Percentiles rank a stretch among this genome's conserved stretches.
Conservation (phyloP, 2,888 invertebrate species). For the Pardosa pseudoannulata region DNA sequence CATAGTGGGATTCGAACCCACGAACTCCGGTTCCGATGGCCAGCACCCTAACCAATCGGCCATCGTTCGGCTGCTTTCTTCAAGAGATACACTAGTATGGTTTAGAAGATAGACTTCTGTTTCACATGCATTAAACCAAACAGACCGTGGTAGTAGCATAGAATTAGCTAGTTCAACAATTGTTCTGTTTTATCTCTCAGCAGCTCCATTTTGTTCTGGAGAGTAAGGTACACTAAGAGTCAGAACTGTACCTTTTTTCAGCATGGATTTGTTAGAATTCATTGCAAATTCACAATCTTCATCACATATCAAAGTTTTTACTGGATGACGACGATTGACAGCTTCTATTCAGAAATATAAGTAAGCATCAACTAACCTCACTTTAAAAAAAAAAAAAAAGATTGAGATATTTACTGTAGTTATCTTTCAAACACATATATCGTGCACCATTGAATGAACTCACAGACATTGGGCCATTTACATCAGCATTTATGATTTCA, state of each 20-base stretch:
- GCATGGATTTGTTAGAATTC: not conserved
- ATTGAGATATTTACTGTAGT: slow-evolving; percentile 11
- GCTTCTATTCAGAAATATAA: not conserved
- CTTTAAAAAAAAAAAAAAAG: not conserved
- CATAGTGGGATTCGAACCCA: too few species aligned
- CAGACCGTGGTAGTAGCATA: not conserved
- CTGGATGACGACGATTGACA: not conserved
- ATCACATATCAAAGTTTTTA: not conserved
- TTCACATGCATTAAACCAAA: not conserved
- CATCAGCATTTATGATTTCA: too few species aligned
- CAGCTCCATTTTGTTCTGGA: not conserved
- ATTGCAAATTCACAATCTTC: not conserved
- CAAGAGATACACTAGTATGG: not conserved
- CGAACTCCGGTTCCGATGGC: too few species aligned
- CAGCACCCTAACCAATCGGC: too few species aligned
- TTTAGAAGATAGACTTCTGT: not conserved
- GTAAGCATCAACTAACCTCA: not conserved
- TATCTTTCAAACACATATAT: slow-evolving; percentile 15
- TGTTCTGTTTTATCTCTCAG: not conserved
- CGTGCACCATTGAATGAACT: not conserved
- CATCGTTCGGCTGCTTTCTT: too few species aligned
- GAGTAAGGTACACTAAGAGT: not conserved
- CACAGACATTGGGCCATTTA: not conserved
- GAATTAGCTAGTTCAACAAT: not conserved
- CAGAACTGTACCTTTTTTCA: not conserved